A percentile compares a stretch with the other conserved stretches of the same genome.
phyloP scores from a whole-genome alignment of 35 echinoderm and acorn worm species.

The Holothuria glaberrima region DNA sequence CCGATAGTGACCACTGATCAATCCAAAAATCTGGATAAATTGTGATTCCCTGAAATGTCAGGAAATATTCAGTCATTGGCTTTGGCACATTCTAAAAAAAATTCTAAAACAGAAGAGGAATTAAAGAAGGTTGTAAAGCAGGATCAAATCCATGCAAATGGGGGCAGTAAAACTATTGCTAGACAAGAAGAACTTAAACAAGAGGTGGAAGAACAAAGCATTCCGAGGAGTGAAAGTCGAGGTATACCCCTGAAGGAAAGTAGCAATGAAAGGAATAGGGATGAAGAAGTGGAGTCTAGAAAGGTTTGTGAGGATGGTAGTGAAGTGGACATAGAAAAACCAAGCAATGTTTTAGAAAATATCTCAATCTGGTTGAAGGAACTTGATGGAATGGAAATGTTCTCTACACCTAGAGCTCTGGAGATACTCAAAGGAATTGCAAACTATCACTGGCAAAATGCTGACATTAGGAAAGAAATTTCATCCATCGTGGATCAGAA shows the following conservation, averaged over 20 bases:
- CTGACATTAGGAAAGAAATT: conserved; percentile 29
- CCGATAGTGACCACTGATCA: too few relatives aligned
- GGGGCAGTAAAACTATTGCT: too few relatives aligned
- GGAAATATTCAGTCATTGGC: conserved; percentile 35
- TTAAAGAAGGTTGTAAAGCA: neutral
- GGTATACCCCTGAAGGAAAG: neutral
- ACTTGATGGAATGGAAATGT: conserved; percentile 41
- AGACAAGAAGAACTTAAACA: neutral
- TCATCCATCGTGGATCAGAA: neutral
- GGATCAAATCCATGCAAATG: neutral
- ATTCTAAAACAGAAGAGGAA: neutral
- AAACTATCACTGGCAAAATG: conserved; percentile 50
- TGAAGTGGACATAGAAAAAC: neutral
- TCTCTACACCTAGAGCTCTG: conserved; percentile 26
- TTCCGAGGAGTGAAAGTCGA: neutral
- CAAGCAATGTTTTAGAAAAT: neutral
- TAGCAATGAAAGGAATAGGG: neutral
- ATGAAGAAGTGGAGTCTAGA: neutral
- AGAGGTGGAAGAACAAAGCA: neutral
- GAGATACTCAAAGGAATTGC: conserved; percentile 31
- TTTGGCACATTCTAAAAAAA: neutral
- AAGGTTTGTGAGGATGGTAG: neutral
- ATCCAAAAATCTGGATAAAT: too few relatives aligned
- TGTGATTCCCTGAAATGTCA: neutral
- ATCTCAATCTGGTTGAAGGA: conserved; percentile 22